phyloP scores from a whole-genome alignment of 2,888 invertebrate species.

The Ochropacha duplaris region DNA sequence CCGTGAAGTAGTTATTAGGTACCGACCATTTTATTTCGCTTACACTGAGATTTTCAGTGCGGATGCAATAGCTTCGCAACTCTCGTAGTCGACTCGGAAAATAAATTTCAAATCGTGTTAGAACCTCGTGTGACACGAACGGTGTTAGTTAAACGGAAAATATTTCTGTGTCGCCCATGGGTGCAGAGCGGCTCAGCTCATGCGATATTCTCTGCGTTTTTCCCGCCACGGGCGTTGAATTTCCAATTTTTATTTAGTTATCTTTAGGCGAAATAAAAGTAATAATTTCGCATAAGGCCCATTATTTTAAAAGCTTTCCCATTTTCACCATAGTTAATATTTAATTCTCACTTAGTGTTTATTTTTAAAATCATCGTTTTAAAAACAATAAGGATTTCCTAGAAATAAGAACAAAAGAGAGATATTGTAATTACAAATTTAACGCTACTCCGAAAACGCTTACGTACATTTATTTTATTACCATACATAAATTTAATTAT shows the following conservation, averaged over 20 bases:
- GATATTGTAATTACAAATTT: not conserved
- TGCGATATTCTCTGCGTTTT: constrained; percentile 55
- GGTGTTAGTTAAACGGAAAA: constrained; percentile 70
- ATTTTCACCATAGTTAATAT: not conserved
- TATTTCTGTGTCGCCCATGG: constrained; percentile 68
- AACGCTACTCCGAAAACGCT: not conserved
- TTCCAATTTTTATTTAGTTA: constrained; percentile 32
- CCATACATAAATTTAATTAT: not conserved
- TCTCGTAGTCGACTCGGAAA: constrained; percentile 46
- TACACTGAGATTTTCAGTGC: constrained; percentile 16
- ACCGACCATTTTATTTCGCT: constrained; percentile 1
- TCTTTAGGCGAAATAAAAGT: constrained; percentile 7
- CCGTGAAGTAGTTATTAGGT: constrained; percentile 2
- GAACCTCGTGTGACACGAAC: constrained; percentile 54
- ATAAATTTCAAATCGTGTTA: constrained; percentile 71
- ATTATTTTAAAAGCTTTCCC: not conserved
- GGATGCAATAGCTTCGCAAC: constrained; percentile 37
- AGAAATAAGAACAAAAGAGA: not conserved
- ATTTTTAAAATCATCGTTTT: not conserved
- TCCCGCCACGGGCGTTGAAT: constrained; percentile 21
- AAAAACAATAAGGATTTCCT: not conserved
- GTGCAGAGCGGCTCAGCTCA: constrained; percentile 55
- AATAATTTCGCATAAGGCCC: too few relatives aligned
- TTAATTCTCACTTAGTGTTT: not conserved
- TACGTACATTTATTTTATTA: not conserved